phyloP scores from a whole-genome alignment of 1,140 invertebrate genomes.

The Hylyphantes graminicola region DNA sequence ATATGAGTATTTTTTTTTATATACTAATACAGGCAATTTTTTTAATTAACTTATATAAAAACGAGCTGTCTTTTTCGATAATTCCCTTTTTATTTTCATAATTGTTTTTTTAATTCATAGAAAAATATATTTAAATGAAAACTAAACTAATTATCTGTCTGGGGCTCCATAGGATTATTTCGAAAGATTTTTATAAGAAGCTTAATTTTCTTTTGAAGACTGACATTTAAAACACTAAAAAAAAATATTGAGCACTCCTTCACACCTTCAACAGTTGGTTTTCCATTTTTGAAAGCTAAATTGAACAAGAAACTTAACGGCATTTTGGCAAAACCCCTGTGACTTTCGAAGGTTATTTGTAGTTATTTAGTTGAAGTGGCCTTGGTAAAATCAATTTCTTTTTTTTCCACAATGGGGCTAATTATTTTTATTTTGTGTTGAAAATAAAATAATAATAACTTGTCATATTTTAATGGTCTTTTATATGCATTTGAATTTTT shows the following conservation, averaged over 20 bases:
- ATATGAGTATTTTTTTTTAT: not conserved
- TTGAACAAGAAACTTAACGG: conserved; percentile 10
- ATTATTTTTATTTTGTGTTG: no score
- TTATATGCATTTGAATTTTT: no score
- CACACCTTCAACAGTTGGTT: no score
- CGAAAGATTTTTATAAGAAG: not conserved
- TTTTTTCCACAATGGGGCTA: no score
- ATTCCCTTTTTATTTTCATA: not conserved
- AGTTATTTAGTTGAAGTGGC: not conserved
- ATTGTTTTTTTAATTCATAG: not conserved
- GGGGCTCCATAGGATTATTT: not conserved
- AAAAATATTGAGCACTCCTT: no score
- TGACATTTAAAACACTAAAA: no score
- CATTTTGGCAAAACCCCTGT: conserved; percentile 10
- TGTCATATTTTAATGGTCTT: no score
- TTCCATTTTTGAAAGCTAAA: not conserved
- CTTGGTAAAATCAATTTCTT: conserved; percentile 32
- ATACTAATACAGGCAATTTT: not conserved
- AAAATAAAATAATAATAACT: no score
- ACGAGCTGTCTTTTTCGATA: not conserved
- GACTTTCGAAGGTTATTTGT: conserved; percentile 31
- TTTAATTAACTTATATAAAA: not conserved
- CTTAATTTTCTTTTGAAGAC: conserved; percentile 4
- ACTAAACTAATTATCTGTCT: no score
- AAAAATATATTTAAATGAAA: no score